Conservation (phyloP, 2,888 invertebrate species). For the Arge pagana region DNA sequence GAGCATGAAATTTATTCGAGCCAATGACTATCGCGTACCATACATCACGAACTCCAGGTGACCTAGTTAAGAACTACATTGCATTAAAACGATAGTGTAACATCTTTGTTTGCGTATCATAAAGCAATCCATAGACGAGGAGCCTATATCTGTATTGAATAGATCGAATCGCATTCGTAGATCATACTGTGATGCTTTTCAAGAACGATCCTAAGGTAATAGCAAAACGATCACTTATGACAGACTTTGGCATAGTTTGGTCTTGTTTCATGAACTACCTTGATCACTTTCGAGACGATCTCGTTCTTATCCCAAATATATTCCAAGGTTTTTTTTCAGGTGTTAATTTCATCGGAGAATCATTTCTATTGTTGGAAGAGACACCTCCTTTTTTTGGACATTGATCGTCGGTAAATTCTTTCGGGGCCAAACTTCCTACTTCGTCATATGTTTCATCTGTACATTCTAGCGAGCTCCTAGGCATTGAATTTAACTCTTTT, state of each 20-base stretch:
- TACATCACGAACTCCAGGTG: no score
- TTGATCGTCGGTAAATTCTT: no score
- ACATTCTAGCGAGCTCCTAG: slow-evolving; percentile 14
- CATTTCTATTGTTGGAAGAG: background rate
- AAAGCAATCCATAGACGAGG: no score
- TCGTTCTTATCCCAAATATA: slow-evolving; percentile 43
- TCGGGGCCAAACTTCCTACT: slow-evolving; percentile 41
- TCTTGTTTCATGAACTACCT: slow-evolving; percentile 24
- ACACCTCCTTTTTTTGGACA: background rate
- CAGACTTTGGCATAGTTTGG: slow-evolving; percentile 1
- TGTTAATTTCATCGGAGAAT: slow-evolving; percentile 4
- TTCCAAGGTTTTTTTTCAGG: slow-evolving; percentile 44
- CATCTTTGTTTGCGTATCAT: no score
- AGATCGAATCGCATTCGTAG: background rate
- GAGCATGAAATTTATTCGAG: no score
- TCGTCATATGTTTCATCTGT: slow-evolving; percentile 50
- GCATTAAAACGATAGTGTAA: no score
- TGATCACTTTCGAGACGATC: slow-evolving; percentile 31
- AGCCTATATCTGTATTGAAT: slow-evolving; percentile 6
- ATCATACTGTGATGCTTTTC: no score
- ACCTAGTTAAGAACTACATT: no score
- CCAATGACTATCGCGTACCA: no score
- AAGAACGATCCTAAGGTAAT: no score
- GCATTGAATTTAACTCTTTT: slow-evolving; percentile 9
- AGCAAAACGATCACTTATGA: slow-evolving; percentile 7